These are phyloP conservation scores for Trichechus manatus DNA, from an alignment of 2,113 vertebrate genomes.

Conservation along the genomic window DNA sequence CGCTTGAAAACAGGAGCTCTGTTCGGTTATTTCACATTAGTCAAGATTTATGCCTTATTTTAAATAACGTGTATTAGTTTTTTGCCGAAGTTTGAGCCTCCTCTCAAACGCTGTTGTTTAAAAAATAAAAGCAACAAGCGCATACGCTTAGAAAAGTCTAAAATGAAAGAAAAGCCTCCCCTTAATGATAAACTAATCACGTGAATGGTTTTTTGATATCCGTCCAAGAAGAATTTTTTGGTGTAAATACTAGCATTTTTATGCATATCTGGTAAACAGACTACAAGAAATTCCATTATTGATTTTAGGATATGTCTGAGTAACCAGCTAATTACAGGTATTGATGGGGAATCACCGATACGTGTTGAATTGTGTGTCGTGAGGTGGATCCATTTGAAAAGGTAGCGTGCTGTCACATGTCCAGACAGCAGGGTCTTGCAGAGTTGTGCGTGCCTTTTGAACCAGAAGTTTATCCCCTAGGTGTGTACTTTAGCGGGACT, in stretches of 20 bases:
- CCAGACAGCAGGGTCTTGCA: background rate
- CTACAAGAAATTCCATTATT: fast-evolving
- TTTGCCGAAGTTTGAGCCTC: background rate
- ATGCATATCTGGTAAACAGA: background rate
- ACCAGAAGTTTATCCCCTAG: background rate
- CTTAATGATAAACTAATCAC: background rate
- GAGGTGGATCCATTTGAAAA: background rate
- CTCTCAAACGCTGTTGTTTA: background rate
- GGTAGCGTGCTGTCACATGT: fast-evolving
- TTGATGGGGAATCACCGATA: fast-evolving
- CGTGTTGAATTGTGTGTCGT: background rate
- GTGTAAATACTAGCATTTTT: background rate
- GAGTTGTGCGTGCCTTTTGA: background rate
- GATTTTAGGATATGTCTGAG: background rate
- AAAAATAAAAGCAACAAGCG: background rate
- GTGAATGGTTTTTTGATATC: background rate
- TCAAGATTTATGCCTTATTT: background rate
- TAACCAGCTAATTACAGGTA: background rate
- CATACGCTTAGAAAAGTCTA: background rate
- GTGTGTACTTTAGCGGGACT: background rate
- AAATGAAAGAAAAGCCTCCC: background rate
- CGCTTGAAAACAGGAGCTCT: background rate
- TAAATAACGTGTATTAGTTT: background rate
- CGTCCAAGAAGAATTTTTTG: background rate
- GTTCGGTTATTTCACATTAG: background rate